Evolutionary conservation across 1,140 invertebrate genomes (phyloP).

Genomic region (Drosophila mayri): DNA sequence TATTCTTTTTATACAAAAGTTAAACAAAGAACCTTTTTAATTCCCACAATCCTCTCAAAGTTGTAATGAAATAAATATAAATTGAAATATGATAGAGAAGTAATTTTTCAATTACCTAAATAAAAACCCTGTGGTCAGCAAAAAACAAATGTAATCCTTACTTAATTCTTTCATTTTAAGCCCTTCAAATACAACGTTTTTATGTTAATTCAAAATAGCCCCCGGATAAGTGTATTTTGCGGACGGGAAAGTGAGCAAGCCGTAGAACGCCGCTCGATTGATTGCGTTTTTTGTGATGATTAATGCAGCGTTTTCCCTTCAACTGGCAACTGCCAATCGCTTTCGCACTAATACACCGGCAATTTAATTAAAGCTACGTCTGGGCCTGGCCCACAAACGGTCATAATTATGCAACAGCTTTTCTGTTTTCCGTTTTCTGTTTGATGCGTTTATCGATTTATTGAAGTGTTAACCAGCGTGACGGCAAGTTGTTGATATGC

Average conservation of each 20-base stretch:
- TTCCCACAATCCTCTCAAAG: slow-evolving; percentile 9
- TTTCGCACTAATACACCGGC: slow-evolving; percentile 57
- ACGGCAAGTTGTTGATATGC: slow-evolving; percentile 72
- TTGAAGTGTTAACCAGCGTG: slow-evolving; percentile 79
- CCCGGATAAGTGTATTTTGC: slow-evolving; percentile 26
- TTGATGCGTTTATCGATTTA: slow-evolving; percentile 82
- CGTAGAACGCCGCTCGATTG: slow-evolving; percentile 62
- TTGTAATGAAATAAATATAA: neutral
- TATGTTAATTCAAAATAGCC: slow-evolving; percentile 14
- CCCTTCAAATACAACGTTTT: neutral
- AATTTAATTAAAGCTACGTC: slow-evolving; percentile 73
- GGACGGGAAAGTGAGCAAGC: slow-evolving; percentile 13
- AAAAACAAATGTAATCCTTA: slow-evolving; percentile 14
- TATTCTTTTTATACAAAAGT: neutral
- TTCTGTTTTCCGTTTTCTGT: slow-evolving; percentile 70
- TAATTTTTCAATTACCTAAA: neutral
- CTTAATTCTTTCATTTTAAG: neutral
- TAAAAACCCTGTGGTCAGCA: neutral
- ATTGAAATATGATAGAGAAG: neutral
- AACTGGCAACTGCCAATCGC: slow-evolving; percentile 29
- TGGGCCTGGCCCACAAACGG: slow-evolving; percentile 43
- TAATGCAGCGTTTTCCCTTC: slow-evolving; percentile 49
- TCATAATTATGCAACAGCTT: slow-evolving; percentile 79
- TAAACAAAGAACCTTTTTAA: neutral
- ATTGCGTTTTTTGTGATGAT: slow-evolving; percentile 74